Evolutionary conservation across 2,113 vertebrate genomes (phyloP).

Genomic region (Takifugu bimaculatus): DNA sequence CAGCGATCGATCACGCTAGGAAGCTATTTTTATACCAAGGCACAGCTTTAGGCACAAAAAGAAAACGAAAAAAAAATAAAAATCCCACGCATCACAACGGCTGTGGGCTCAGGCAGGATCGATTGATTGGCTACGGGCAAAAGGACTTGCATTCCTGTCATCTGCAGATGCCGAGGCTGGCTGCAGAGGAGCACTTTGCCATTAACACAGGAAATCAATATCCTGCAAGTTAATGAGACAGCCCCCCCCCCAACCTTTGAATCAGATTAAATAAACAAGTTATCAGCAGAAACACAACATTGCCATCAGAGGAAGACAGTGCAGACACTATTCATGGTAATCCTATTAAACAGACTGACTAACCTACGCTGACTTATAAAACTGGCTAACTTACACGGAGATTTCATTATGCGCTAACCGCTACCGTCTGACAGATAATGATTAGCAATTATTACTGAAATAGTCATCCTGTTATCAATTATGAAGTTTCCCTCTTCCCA

Average conservation of each 20-base stretch:
- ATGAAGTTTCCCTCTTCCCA: too few species aligned
- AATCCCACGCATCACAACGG: conserved; percentile 10
- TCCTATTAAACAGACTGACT: conserved; percentile 17
- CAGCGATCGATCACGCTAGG: conserved; percentile 38
- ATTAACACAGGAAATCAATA: conserved; percentile 65
- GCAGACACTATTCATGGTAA: conserved; percentile 30
- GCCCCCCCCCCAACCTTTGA: conserved; percentile 55
- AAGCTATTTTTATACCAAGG: conserved; percentile 45
- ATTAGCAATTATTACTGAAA: not conserved
- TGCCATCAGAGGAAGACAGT: conserved; percentile 39
- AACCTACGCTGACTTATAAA: conserved; percentile 26
- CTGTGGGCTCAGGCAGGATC: conserved; percentile 34
- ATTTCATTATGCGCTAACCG: conserved; percentile 8
- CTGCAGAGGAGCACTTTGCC: conserved; percentile 39
- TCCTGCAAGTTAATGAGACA: conserved; percentile 64
- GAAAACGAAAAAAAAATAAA: not conserved
- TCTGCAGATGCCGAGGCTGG: conserved; percentile 44
- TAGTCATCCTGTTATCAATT: too few species aligned
- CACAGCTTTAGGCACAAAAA: conserved; percentile 15
- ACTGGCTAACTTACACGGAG: not conserved
- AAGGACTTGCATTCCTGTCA: conserved; percentile 54
- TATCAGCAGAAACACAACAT: conserved; percentile 59
- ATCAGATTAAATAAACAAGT: conserved; percentile 70
- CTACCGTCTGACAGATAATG: conserved; percentile 12
- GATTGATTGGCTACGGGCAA: conserved; percentile 51